phyloP scores from a whole-genome alignment of 1,140 invertebrate species.

The Aphelinus atriplicis region DNA sequence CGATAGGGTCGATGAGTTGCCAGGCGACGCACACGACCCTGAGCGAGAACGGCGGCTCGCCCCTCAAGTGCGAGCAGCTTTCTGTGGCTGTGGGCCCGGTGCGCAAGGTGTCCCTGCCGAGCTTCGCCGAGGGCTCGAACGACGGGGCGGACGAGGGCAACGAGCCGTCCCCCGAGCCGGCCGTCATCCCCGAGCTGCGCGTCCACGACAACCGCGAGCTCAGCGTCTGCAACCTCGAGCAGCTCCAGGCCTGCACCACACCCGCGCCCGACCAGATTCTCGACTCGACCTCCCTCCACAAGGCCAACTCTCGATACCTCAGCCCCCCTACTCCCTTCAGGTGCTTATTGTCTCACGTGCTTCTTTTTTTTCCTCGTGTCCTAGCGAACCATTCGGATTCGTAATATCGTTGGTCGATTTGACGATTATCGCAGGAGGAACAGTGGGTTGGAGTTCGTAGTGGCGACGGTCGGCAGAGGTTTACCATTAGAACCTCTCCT shows the following conservation, averaged over 20 bases:
- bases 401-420: too few species aligned
- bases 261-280: slow-evolving; percentile 9
- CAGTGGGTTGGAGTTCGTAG: too few species aligned
- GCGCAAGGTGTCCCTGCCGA: slow-evolving; percentile 2
- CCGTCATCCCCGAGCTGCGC: slow-evolving; percentile 14
- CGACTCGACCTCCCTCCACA: slow-evolving; percentile 12
- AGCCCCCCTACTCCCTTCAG: slow-evolving; percentile 16
- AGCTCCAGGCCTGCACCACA: background rate
- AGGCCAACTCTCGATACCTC: slow-evolving; percentile 13
- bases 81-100: background rate
- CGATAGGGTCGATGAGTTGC: slow-evolving; percentile 68
- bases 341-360: background rate
- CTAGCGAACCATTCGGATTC: background rate
- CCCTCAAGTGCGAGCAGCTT: slow-evolving; percentile 37
- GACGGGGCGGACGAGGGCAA: background rate
- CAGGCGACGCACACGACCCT: slow-evolving; percentile 63
- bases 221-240: background rate
- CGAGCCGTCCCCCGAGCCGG: background rate
- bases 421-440: too few species aligned
- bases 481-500: too few species aligned
- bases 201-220: slow-evolving; percentile 8
- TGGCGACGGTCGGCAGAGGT: too few species aligned
- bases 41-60: slow-evolving; percentile 56
- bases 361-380: background rate
- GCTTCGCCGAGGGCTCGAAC: background rate